These are phyloP conservation scores for Hyla sarda DNA, from an alignment of 2,113 vertebrate species.

Conservation along the genomic window DNA sequence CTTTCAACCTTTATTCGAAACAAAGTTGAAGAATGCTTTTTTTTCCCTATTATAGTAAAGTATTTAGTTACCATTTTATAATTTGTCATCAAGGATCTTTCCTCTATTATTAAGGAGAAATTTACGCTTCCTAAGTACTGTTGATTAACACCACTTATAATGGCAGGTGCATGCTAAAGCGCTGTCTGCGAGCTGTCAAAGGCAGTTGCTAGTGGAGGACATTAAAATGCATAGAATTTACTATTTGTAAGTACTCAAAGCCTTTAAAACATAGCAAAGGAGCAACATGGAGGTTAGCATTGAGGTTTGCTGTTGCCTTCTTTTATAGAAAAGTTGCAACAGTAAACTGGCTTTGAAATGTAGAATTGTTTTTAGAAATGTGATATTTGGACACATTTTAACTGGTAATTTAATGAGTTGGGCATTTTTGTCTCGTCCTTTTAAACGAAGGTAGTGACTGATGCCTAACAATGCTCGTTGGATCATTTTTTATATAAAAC, in stretches of 20 bases:
- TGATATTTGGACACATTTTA: too few species aligned
- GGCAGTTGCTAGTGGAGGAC: neutral
- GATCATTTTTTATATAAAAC: too few species aligned
- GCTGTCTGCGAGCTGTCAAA: neutral
- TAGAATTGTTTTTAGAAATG: too few species aligned
- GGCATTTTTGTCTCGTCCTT: too few species aligned
- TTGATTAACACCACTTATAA: neutral
- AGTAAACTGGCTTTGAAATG: neutral
- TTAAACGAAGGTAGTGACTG: too few species aligned
- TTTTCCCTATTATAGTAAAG: neutral
- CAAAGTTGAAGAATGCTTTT: conserved; percentile 27
- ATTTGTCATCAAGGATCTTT: conserved; percentile 19
- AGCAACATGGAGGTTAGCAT: neutral
- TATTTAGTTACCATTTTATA: neutral
- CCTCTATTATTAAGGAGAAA: neutral
- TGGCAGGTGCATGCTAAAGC: neutral
- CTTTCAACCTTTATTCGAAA: neutral
- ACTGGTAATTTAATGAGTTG: too few species aligned
- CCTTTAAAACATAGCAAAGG: neutral
- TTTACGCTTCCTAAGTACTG: neutral
- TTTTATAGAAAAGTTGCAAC: neutral
- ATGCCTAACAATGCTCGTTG: too few species aligned
- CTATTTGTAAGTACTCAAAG: neutral
- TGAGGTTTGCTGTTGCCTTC: neutral
- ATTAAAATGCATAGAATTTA: conserved; percentile 1